A percentile compares a stretch with the other conserved stretches of the same genome.
Evolutionary conservation across 2,888 invertebrate genomes (phyloP).

Genomic region (Lacanobia wlatinum): DNA sequence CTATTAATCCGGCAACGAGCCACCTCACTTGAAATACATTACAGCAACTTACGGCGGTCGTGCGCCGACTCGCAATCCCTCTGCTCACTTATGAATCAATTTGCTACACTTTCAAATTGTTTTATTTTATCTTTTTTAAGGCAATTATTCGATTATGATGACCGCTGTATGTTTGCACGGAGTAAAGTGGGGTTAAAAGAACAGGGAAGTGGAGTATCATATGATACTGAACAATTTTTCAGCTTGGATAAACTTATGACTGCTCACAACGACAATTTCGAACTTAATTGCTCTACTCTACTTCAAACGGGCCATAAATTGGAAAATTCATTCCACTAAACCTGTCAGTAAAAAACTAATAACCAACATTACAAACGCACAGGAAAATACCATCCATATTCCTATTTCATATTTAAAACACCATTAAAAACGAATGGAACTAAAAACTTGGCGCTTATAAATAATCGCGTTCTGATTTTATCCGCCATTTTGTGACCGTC

Average conservation of each 20-base stretch:
- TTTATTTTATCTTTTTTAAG: constrained; percentile 62
- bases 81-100: constrained; percentile 73
- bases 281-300: background rate
- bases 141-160: constrained; percentile 26
- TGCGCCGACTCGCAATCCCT: constrained; percentile 70
- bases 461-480: constrained; percentile 59
- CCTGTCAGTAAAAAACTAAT: background rate
- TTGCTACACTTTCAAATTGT: constrained; percentile 65
- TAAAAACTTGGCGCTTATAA: constrained; percentile 53
- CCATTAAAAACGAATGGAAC: constrained; percentile 44
- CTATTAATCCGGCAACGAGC: constrained; percentile 73
- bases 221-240: background rate
- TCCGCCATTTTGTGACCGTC: constrained; percentile 60
- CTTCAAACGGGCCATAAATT: background rate
- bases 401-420: constrained; percentile 47
- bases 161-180: background rate
- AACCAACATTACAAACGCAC: constrained; percentile 12
- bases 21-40: constrained; percentile 77
- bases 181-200: background rate
- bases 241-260: background rate
- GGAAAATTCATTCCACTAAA: background rate
- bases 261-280: background rate
- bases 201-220: background rate
- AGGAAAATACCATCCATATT: constrained; percentile 22
- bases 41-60: constrained; percentile 72